These are phyloP conservation scores for Siderastrea siderea DNA, from an alignment of 92 coral and sea anemone species.

Conservation along the genomic window DNA sequence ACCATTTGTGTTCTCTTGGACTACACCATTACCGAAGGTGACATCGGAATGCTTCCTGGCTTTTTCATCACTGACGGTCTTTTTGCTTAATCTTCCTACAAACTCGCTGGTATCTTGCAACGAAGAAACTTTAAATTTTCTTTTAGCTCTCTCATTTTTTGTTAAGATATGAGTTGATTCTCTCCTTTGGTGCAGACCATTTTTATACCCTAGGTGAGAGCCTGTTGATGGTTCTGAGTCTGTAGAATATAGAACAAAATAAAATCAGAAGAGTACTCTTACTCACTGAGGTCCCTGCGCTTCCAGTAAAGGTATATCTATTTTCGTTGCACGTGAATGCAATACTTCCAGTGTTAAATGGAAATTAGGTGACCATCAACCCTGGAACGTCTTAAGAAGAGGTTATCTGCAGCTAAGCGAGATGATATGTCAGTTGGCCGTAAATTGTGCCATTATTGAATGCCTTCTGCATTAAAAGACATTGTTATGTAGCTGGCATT, in stretches of 20 bases:
- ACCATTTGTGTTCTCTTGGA: background rate
- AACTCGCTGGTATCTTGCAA: background rate
- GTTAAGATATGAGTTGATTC: background rate
- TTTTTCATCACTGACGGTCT: background rate
- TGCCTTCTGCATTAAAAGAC: no score
- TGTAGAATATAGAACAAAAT: background rate
- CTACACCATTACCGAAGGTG: background rate
- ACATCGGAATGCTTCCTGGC: slow-evolving; percentile 17
- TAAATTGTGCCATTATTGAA: no score
- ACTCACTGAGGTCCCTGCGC: no score
- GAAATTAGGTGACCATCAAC: no score
- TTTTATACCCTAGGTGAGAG: background rate
- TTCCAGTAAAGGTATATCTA: no score
- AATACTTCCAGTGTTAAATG: no score
- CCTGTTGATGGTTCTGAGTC: background rate
- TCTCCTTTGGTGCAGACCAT: background rate
- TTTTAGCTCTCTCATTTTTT: background rate
- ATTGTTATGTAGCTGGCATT: no score
- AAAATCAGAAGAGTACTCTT: background rate
- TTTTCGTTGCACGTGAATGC: no score
- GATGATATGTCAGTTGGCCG: no score
- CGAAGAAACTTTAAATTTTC: background rate
- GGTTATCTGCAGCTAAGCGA: background rate
- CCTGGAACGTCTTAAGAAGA: no score
- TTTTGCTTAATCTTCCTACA: background rate